phyloP scores from a whole-genome alignment of 53 echinoderm and acorn worm species.

The Mesocentrotus franciscanus region DNA sequence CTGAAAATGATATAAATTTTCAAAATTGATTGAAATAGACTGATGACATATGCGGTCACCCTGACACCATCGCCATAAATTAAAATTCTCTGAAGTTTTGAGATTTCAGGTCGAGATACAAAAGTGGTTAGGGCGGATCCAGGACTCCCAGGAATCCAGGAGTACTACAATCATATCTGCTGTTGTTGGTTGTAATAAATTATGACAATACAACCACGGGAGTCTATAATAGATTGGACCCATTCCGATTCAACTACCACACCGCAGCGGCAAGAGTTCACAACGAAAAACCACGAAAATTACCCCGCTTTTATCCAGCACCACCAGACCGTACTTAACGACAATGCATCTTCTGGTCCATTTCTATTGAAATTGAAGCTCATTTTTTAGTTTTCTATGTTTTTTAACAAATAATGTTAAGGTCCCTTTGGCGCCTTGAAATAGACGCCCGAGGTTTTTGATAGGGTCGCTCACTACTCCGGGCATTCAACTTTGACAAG shows the following conservation, averaged over 20 bases:
- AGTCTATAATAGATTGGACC: neutral
- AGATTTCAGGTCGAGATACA: slow-evolving; percentile 3
- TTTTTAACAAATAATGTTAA: neutral
- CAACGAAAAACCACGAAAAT: slow-evolving; percentile 42
- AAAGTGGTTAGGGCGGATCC: neutral
- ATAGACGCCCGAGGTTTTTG: slow-evolving; percentile 17
- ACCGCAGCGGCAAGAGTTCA: slow-evolving; percentile 30
- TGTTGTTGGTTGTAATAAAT: slow-evolving; percentile 1
- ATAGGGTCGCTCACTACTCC: slow-evolving; percentile 6
- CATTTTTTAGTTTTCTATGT: slow-evolving; percentile 1
- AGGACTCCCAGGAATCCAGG: neutral
- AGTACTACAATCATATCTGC: neutral
- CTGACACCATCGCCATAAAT: slow-evolving; percentile 17
- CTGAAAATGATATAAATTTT: neutral
- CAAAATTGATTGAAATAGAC: slow-evolving; percentile 3
- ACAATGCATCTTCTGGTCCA: neutral
- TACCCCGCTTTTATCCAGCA: neutral
- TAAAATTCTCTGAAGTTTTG: neutral
- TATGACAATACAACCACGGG: neutral
- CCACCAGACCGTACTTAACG: slow-evolving; percentile 21
- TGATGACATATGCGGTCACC: slow-evolving; percentile 5
- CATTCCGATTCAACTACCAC: slow-evolving; percentile 5
- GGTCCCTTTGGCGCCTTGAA: slow-evolving; percentile 6
- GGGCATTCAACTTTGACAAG: slow-evolving; percentile 49
- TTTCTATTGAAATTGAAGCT: slow-evolving; percentile 4